Evolutionary conservation across 2,888 invertebrate genomes (phyloP), one percentile per base, ranked within the genome.

Genomic region (Tortrix viridana): DNA sequence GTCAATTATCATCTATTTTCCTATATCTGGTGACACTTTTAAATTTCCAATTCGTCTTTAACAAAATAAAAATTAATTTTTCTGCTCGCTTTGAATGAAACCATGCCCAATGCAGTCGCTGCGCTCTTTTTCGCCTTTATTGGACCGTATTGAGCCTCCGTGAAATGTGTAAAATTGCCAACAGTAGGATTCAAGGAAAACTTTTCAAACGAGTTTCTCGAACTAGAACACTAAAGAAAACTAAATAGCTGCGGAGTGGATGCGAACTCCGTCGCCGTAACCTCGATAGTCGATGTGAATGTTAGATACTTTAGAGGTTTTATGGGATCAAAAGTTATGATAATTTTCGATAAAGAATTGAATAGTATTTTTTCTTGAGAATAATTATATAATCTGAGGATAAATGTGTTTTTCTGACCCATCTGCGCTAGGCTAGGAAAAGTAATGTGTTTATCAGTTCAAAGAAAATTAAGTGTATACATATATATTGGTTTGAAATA

Each of bases 151-250:
- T 80, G 82, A 82, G 79, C 78, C 79, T 74, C 78, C 69, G 79
- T 82, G 77, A 83, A 83, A 84, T 84, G 84, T 84, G 82, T 82
- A 78, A 80, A 81, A 84, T 81, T 84, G 80, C 79, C 75, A 82
- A 82, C 82, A 83, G 79, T 77, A 73, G 77, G 75, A 79, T 81
- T 77, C 79, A 73, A 74, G 77, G 65, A 62, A 73, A 83, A 82
- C 74, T 79, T 81, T 74, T 71, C 74, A 77, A 84, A 81, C 78
- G 76, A 83, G 80, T 81, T 78, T 74, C 72, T 65, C 74, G 72
- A 76, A 80, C 73, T 74, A 72, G 74, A 67, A 68, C 68, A 71
- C 71, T 71, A 75, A 76, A 77, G 76, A 71, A 76, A 80, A 80
- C 80, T 76, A 76, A 77, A 78, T 74, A 75, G 63, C 58, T 63